Conservation (phyloP, 35 echinoderm and acorn worm species). For the Apostichopus japonicus region DNA sequence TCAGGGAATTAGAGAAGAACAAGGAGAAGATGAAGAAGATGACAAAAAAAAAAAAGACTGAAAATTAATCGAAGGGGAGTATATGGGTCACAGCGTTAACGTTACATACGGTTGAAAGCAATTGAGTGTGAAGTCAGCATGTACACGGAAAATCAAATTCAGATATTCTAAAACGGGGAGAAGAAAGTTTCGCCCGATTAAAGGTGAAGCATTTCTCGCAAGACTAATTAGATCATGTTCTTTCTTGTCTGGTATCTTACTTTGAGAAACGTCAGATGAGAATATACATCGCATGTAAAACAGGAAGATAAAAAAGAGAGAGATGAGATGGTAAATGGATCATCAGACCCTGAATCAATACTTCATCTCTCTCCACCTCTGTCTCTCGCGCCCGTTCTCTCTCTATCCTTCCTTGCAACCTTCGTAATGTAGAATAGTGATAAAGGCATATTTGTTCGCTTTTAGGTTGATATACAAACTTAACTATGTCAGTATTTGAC, state of each 20-base stretch:
- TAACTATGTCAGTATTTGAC: no score
- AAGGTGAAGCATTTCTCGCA: background rate
- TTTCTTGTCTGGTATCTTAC: background rate
- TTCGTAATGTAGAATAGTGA: no score
- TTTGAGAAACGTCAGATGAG: background rate
- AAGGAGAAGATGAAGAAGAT: background rate
- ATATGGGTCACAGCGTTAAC: constrained; percentile 37
- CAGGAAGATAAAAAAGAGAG: background rate
- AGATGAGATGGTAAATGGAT: background rate
- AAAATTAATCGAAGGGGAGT: constrained; percentile 45
- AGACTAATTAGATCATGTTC: background rate
- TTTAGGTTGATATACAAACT: no score
- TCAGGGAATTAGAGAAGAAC: background rate
- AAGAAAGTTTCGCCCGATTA: background rate
- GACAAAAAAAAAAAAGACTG: background rate
- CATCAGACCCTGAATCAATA: background rate
- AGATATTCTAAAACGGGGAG: background rate
- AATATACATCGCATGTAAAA: background rate
- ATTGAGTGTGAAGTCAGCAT: constrained; percentile 14
- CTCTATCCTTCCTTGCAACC: no score
- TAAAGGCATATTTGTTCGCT: no score
- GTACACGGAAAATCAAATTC: background rate
- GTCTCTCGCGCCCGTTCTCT: no score
- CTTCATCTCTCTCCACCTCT: background rate
- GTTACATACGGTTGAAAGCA: background rate